A percentile compares a stretch with the other conserved stretches of the same genome.
Evolutionary conservation across 2,888 invertebrate species (phyloP).

Genomic region (Hymenopus coronatus): DNA sequence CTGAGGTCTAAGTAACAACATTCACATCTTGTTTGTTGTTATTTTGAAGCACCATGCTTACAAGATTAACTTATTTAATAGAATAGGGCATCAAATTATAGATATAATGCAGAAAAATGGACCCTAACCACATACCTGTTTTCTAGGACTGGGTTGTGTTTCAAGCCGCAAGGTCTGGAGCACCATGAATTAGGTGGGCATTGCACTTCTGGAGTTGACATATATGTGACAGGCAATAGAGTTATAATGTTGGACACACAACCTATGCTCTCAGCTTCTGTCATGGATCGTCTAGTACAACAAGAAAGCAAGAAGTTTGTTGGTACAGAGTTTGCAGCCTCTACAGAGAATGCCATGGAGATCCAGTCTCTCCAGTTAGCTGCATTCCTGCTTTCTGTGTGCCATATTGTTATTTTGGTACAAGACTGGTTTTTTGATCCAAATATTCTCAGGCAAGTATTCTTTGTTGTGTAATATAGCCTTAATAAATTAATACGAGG

Average conservation of each 20-base stretch:
- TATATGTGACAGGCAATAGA: constrained; percentile 69
- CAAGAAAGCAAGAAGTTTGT: constrained; percentile 47
- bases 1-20: too few relatives aligned
- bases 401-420: constrained; percentile 83
- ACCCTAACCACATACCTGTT: background rate
- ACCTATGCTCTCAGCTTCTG: constrained; percentile 67
- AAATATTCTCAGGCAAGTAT: constrained; percentile 65
- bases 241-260: constrained; percentile 86
- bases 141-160: constrained; percentile 35
- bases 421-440: constrained; percentile 89
- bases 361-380: constrained; percentile 74
- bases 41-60: too few relatives aligned
- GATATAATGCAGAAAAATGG: background rate
- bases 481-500: too few relatives aligned
- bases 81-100: background rate
- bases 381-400: constrained; percentile 82
- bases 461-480: too few relatives aligned
- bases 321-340: constrained; percentile 53
- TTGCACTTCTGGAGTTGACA: constrained; percentile 70
- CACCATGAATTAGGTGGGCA: constrained; percentile 67
- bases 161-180: constrained; percentile 58
- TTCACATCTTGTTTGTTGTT: too few relatives aligned
- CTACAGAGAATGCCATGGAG: constrained; percentile 62
- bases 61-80: background rate
- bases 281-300: constrained; percentile 62